phyloP scores from a whole-genome alignment of 1,140 invertebrate genomes.

The Anoplophora glabripennis region DNA sequence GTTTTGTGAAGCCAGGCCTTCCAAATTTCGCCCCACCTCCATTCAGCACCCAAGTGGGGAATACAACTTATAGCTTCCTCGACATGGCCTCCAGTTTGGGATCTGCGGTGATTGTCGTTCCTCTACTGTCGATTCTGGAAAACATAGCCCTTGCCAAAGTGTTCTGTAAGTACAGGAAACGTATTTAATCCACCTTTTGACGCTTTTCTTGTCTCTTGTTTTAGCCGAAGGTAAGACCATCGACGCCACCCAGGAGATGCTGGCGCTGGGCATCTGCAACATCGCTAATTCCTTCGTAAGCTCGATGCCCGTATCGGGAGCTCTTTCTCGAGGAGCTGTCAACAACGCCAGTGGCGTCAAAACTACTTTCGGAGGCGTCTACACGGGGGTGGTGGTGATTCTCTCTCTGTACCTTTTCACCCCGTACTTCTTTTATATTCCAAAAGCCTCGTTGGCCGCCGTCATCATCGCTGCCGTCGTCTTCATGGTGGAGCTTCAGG shows the following conservation, averaged over 20 bases:
- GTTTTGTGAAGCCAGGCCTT: constrained; percentile 67
- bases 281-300: constrained; percentile 85
- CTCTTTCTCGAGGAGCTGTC: constrained; percentile 82
- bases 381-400: constrained; percentile 80
- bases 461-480: constrained; percentile 82
- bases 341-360: constrained; percentile 85
- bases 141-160: constrained; percentile 19
- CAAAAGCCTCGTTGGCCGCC: constrained; percentile 72
- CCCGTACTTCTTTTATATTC: constrained; percentile 79
- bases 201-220: constrained; percentile 33
- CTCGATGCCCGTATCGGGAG: constrained; percentile 81
- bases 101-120: too few relatives aligned
- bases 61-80: too few relatives aligned
- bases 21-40: constrained; percentile 63
- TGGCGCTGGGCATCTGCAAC: constrained; percentile 79
- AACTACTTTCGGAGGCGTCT: constrained; percentile 80
- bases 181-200: not conserved
- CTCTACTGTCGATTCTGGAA: too few relatives aligned
- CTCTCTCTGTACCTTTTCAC: constrained; percentile 76
- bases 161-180: too few relatives aligned
- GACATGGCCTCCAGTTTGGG: too few relatives aligned
- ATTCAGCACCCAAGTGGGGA: constrained; percentile 50
- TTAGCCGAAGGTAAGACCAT: constrained; percentile 73
- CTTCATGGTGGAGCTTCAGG: constrained; percentile 79
- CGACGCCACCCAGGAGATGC: constrained; percentile 81